Base-by-base conservation (phyloP, 1,140 invertebrate genomes). In the Scaptomyza hsui region DNA sequence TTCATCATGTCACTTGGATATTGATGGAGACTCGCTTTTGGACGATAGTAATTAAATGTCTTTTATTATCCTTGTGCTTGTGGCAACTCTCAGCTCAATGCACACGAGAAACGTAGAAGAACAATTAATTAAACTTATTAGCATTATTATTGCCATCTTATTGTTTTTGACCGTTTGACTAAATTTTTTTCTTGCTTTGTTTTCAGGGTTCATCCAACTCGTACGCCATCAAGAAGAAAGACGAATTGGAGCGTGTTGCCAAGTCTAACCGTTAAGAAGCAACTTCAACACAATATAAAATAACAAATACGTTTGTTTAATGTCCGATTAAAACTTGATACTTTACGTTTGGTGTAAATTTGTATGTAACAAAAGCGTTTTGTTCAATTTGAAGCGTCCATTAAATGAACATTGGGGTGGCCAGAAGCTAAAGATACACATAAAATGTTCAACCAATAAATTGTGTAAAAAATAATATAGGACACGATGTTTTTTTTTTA, bases 201-300 rank as follows among this genome's bases (percentile, higher is more conserved):
- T 91, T 86, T 21, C 90, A 96, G 95, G 99, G 98, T 72, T 99
- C 98, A 64, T 99, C 98, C 47, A 99, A 99, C 93, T 99, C 98
- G 41, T 99, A 99, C 91, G 99, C 99, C 71, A 99, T 99, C 92
- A 99, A 99, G 94, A 99, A 99, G 94, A 99, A 99, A 93, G 99
- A 99, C 92, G 99, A 99, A 94, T 94, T 99, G 91, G 99, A 99
- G 93, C 97, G 99, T 95, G 99, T 99, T 76, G 99, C 99, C 90
- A 99, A 99, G 93, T 99, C 98, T 92, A 99, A 99, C 95, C 97
- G 99, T 97, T 99, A 99, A 99, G 74, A 64, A 85, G 59, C 37
- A 62, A 51, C 37, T 47, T 60, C 15, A 41, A 67, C 3, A 77
- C 64, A 74, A 71, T 69, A 77, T 74, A 70, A 64, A 80, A 86